Percentiles rank a stretch among this genome's conserved stretches.
Conservation (phyloP, 30 jellyfish, hydroid and myxozoan genomes). For the Pelagia noctiluca region DNA sequence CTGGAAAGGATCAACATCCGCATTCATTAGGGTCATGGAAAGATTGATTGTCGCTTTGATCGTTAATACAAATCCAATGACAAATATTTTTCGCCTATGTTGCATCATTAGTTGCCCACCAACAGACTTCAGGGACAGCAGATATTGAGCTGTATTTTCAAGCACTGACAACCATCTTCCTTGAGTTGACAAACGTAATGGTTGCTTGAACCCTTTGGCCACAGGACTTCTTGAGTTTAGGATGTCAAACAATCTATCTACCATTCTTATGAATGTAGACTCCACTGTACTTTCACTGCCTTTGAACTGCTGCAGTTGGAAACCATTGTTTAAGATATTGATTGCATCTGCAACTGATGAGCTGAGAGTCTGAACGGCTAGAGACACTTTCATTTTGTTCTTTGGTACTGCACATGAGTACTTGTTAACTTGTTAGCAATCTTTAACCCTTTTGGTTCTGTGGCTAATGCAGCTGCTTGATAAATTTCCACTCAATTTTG, state of each 20-base stretch:
- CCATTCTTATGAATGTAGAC: background rate
- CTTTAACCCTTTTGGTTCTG: slow-evolving; percentile 2
- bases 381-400: slow-evolving; percentile 25
- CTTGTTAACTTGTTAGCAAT: background rate
- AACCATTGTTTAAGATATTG: background rate
- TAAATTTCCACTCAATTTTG: slow-evolving; percentile 11
- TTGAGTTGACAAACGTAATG: background rate
- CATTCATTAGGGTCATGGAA: background rate
- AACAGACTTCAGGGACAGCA: background rate
- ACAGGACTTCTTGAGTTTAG: slow-evolving; percentile 18
- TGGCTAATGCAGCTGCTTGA: background rate
- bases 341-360: too few relatives aligned
- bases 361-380: too few relatives aligned
- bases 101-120: background rate
- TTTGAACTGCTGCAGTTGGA: slow-evolving; percentile 4
- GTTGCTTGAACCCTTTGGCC: slow-evolving; percentile 11
- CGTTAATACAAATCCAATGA: background rate
- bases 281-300: slow-evolving; percentile 15
- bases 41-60: background rate
- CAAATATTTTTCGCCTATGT: slow-evolving; percentile 13
- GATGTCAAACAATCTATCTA: slow-evolving; percentile 8
- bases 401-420: background rate
- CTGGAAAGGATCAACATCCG: slow-evolving; percentile 10
- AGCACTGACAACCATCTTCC: background rate
- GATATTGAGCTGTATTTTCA: background rate